Conservation (phyloP, 2,797 vertebrate genomes). For the Fringilla coelebs region DNA sequence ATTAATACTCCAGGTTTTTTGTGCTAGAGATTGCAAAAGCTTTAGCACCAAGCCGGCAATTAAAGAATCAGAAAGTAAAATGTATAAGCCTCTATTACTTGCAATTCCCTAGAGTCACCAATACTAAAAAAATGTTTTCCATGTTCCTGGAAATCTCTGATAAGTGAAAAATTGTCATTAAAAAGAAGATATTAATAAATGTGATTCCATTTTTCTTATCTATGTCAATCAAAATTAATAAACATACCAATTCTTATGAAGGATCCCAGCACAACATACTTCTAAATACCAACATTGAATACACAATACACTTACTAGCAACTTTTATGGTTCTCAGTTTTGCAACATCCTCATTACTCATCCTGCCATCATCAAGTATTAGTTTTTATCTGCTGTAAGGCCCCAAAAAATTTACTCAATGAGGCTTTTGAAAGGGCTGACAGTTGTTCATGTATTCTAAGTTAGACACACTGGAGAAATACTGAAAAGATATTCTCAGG, state of each 20-base stretch:
- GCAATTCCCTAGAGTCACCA: not conserved
- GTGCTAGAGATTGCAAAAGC: not conserved
- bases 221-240: not conserved
- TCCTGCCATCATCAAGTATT: not conserved
- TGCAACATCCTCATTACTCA: not conserved
- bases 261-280: not conserved
- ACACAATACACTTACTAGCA: not conserved
- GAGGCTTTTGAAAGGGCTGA: not conserved
- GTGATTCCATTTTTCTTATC: not conserved
- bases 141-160: not conserved
- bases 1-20: constrained; percentile 14
- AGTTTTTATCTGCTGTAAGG: not conserved
- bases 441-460: not conserved
- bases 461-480: not conserved
- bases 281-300: not conserved
- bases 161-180: not conserved
- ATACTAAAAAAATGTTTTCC: not conserved
- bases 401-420: fast-evolving
- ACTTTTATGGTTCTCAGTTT: not conserved
- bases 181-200: not conserved
- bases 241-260: not conserved
- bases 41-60: not conserved
- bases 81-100: not conserved
- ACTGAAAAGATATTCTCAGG: not conserved
- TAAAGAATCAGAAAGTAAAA: not conserved